Evolutionary conservation across 2,888 invertebrate genomes (phyloP).

Genomic region (Drosophila putrida): DNA sequence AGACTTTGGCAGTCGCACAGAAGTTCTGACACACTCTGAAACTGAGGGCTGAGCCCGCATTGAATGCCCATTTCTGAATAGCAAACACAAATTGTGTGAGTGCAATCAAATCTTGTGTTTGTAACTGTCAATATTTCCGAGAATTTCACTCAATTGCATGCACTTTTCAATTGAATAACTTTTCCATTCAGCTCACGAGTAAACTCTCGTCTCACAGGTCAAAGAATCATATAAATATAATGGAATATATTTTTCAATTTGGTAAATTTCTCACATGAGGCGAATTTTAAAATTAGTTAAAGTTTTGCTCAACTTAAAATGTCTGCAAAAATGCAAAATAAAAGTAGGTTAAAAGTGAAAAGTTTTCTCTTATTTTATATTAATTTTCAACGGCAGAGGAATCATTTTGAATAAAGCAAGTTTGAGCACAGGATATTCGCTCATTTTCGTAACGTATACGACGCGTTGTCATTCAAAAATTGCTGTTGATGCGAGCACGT

Average conservation of each 20-base stretch:
- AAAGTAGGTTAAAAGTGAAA: background rate
- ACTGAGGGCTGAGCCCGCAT: constrained; percentile 40
- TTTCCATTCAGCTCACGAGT: constrained; percentile 5
- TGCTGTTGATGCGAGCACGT: constrained; percentile 58
- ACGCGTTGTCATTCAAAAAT: constrained; percentile 39
- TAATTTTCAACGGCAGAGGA: background rate
- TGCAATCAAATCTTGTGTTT: constrained; percentile 45
- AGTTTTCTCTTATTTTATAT: background rate
- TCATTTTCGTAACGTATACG: constrained; percentile 37
- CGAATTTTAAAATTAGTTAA: background rate
- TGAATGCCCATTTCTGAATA: constrained; percentile 17
- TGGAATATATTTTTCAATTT: background rate
- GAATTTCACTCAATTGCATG: constrained; percentile 30
- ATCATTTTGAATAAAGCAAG: constrained; percentile 11
- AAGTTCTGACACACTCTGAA: constrained; percentile 36
- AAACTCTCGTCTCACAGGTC: background rate
- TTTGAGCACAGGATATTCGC: background rate
- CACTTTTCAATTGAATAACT: constrained; percentile 24
- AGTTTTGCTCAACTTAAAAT: background rate
- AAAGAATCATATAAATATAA: constrained; percentile 1
- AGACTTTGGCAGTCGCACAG: constrained; percentile 40
- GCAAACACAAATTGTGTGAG: constrained; percentile 45
- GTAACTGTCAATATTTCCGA: constrained; percentile 51
- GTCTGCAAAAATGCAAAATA: too few species aligned
- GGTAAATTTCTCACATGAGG: background rate